These are phyloP conservation scores for Collichthys lucidus DNA, from an alignment of 2,113 vertebrate genomes.

Conservation along the genomic window DNA sequence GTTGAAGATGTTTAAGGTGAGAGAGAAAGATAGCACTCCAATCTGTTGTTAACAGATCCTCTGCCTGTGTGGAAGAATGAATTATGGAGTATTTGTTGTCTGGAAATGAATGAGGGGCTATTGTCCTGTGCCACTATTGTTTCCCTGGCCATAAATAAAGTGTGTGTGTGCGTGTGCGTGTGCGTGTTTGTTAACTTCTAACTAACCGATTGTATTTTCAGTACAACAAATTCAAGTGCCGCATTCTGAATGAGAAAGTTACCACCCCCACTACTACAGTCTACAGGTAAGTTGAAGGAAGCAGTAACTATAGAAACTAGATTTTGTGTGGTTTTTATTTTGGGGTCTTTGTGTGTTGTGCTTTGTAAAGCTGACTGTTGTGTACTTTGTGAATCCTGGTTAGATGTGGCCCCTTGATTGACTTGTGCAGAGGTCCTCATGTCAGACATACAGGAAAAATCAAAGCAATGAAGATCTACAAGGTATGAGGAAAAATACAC, in stretches of 20 bases:
- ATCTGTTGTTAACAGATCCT: neutral
- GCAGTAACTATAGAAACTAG: too few species aligned
- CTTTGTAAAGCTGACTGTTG: neutral
- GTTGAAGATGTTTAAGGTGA: conserved; percentile 97
- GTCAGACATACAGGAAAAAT: conserved; percentile 98
- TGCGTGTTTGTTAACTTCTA: neutral
- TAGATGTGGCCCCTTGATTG: conserved; percentile 96
- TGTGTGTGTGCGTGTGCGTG: neutral
- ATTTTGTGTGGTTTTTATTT: neutral
- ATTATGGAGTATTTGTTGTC: neutral
- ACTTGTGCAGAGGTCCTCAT: conserved; percentile 96
- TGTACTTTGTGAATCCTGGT: neutral
- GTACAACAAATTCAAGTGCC: conserved; percentile 99
- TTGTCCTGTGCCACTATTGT: too few species aligned
- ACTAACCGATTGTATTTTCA: conserved; percentile 71
- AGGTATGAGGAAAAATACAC: conserved; percentile 82
- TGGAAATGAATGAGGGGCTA: neutral
- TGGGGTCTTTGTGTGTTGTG: neutral
- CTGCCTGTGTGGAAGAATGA: neutral
- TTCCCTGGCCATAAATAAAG: neutral
- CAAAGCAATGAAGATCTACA: conserved; percentile 96
- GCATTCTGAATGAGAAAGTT: conserved; percentile 98
- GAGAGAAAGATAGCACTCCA: neutral
- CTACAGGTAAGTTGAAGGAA: conserved; percentile 87
- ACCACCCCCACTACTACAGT: conserved; percentile 96